Evolutionary conservation across 2,797 vertebrate species (phyloP), one percentile per base, ranked within the genome.

Genomic region (Stomatorhinus walkeri): DNA sequence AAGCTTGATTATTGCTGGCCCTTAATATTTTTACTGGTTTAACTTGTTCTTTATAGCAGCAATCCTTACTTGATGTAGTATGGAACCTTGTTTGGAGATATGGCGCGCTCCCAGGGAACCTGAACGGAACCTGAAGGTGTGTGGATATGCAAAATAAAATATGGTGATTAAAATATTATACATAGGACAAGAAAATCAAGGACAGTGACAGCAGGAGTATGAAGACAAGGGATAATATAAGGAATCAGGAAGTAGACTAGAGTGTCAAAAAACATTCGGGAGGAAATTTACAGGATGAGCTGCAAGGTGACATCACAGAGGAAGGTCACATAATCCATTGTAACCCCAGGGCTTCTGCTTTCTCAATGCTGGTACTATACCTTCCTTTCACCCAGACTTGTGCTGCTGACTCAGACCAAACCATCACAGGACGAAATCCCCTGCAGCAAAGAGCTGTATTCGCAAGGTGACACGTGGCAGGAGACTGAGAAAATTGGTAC

Each of bases 61-160:
- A 90, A 28, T 72, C 28, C 96, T 96, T 91, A 97, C 96, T 97
- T 97, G 94, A 97, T 97, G 91, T 96, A 97, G 92, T 97, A 97
- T 0, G 96, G 96, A 90, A 96, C 96, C 94, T 96, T 97, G 92
- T 96, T 96, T 91, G 96, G 96, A 90, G 96, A 96, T 91, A 96
- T 96, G 87, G 96, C 95, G 93, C 96, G 93, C 90, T 97, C 96
- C 96, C 96, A 96, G 36, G 96, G 96, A 43, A 96, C 94, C 89
- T 97, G 96, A 88, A 97, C 96, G 36, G 96, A 97, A 88, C 95
- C 96, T 97, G 92, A 88, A 56, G 28, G 85, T 56, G 51, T n/a
- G 51, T 40, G 46, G n/a, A 84, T 48, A 84, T n/a, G 48, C 81
- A 49, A 28, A 84, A 84, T 24, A 22, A 49, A 84, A 84, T 51